Conservation (phyloP, 2,113 vertebrate genomes). For the Zosterops japonicus region DNA sequence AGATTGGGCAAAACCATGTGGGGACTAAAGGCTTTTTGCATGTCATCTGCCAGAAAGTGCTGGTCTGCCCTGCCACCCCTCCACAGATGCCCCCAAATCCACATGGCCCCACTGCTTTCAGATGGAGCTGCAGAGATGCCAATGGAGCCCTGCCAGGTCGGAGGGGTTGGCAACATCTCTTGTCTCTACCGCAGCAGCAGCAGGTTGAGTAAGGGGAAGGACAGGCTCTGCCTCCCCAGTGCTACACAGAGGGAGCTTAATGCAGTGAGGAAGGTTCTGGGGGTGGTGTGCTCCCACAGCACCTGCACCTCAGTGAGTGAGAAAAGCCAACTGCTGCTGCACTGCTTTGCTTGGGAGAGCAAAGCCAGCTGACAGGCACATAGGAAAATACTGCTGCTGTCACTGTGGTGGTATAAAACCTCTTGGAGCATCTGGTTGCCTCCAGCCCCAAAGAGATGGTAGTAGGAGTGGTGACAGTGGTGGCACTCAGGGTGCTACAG, state of each 20-base stretch:
- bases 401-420: rapidly evolving
- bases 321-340: rapidly evolving
- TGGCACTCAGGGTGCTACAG: neutral
- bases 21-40: neutral
- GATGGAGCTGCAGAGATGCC: neutral
- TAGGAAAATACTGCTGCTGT: neutral
- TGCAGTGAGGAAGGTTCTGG: rapidly evolving
- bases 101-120: neutral
- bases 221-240: neutral
- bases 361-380: rapidly evolving
- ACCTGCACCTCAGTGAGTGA: rapidly evolving
- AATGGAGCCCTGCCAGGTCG: neutral
- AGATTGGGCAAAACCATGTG: neutral
- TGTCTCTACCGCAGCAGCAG: neutral
- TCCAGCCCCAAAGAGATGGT: neutral
- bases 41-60: neutral
- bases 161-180: neutral
- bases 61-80: neutral
- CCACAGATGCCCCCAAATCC: neutral
- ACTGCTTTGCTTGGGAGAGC: rapidly evolving
- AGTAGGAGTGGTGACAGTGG: neutral
- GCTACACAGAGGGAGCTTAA: neutral
- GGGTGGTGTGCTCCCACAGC: rapidly evolving
- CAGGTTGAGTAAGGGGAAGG: neutral
- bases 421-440: rapidly evolving